Evolutionary conservation across 2,888 invertebrate species (phyloP), one percentile per base, ranked within the genome.

Genomic region (Andrena bucephala): DNA sequence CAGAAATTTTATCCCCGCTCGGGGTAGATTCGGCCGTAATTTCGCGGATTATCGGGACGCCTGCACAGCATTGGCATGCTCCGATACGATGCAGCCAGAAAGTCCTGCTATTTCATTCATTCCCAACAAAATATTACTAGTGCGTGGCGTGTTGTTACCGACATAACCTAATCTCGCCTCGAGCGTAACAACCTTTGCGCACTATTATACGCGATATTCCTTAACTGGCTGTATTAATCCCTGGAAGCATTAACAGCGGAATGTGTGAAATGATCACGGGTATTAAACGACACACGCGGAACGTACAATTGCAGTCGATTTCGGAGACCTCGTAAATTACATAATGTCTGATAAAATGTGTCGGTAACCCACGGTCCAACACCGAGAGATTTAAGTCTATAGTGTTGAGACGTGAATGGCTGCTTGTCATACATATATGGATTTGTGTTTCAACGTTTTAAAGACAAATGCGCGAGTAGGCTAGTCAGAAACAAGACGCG

Each of bases 91-190:
- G 7, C 3, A 2, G 1, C 1, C 1, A 31, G 8, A 31, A 59
- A 62, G 1, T 48, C n/a, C 1, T 0, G 2, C 16, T 1, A 27
- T 81, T 84, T 79, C 77, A 85, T 81, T 84, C 79, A 84, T 48
- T 59, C 81, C 81, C 68, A 52, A 8, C 4, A 10, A 52, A 29
- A 77, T 76, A 65, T 81, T 27, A 8, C n/a, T 3, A 20, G 0
- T 33, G 20, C 36, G 24, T 29, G n/a, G n/a, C 27, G 29, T 27
- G 48, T 62, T 7, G 16, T 33, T 29, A 33, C 33, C 29, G 63
- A 85, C 85, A 82, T 85, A 85, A 85, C 85, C 85, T 85, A 20
- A 6, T 36, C n/a, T 27, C 48, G 6, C 2, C 13, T 57, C 6
- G 4, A 10, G 2, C n/a, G 13, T 27, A 8, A 67, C 27, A 27